Evolutionary conservation across 2,888 invertebrate genomes (phyloP), one percentile per base, ranked within the genome.

Genomic region (Bellardia bayeri): DNA sequence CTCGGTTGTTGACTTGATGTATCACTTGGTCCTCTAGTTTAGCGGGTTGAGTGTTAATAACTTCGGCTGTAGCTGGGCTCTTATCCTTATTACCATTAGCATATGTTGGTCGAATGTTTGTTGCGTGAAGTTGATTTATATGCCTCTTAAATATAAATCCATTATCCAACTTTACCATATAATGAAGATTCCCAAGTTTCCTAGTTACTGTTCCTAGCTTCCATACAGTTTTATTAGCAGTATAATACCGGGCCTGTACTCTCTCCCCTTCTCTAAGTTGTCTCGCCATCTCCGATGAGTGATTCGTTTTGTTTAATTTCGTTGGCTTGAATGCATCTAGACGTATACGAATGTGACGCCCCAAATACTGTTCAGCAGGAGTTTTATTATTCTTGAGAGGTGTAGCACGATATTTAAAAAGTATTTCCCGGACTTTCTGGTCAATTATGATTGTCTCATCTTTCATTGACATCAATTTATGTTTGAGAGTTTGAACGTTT

Each of bases 351-450:
- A 85, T 85, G 54, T 85, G 80, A 5, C 80, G 71, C 0, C 61
- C 30, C 14, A 81, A n/a, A 13, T 69, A 85, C n/a, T 68, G 54
- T 49, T 85, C 86, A 14, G 84, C 33, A 30, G 88, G 88, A 30
- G 83, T 81, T n/a, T 74, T 83, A 14, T 72, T 81, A 54, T 76
- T 76, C 14, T 78, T 78, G 13, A 86, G 49, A 37, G 86, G 81
- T 63, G 88, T 81, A 16, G 83, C 71, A 6, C 80, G 42, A 58
- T 80, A 85, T 63, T 76, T 61, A 49, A 83, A 76, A 58, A 83
- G 63, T 16, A 83, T 76, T 61, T 69, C 76, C 45, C 71, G 8
- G n/a, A 76, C n/a, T 63, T 78, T 78, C 51, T 75, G 23, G 23
- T 23, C 23, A 23, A 23, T 23, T 23, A 1, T 0, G 23, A 23